Percentiles rank a stretch among this genome's conserved stretches.
Conservation (phyloP, 2,797 vertebrate species). For the Notolepis coatsorum region DNA sequence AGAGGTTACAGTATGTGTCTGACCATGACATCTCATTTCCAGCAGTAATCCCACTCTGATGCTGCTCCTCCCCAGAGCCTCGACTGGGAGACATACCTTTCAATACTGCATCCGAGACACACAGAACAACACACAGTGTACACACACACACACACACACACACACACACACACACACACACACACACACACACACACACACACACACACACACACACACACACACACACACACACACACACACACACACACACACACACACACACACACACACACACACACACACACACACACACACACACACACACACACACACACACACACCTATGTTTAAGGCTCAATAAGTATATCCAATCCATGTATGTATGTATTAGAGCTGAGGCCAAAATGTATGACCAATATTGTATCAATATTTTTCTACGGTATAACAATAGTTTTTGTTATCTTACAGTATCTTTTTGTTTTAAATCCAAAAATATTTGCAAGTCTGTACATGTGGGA, state of each 20-base stretch:
- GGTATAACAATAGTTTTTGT: too few relatives aligned
- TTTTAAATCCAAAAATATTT: too few relatives aligned
- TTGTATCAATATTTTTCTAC: too few relatives aligned
- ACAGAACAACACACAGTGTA: not conserved
- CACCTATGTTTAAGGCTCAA: too few relatives aligned
- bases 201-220: not conserved
- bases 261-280: not conserved
- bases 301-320: not conserved
- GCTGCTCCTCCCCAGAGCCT: slow-evolving; percentile 27
- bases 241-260: not conserved
- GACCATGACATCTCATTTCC: slow-evolving; percentile 61
- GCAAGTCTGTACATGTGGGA: too few relatives aligned
- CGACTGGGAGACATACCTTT: not conserved
- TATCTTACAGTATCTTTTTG: too few relatives aligned
- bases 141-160: not conserved
- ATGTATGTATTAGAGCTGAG: too few relatives aligned
- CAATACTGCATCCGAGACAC: slow-evolving; percentile 21
- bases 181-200: not conserved
- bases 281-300: not conserved
- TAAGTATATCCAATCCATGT: too few relatives aligned
- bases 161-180: not conserved
- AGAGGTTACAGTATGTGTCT: too few relatives aligned
- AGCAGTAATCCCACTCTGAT: slow-evolving; percentile 46
- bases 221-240: not conserved
- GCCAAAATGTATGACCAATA: too few relatives aligned